Evolutionary conservation across 2,888 invertebrate genomes (phyloP).

Genomic region (Thysanoteuthis rhombus): DNA sequence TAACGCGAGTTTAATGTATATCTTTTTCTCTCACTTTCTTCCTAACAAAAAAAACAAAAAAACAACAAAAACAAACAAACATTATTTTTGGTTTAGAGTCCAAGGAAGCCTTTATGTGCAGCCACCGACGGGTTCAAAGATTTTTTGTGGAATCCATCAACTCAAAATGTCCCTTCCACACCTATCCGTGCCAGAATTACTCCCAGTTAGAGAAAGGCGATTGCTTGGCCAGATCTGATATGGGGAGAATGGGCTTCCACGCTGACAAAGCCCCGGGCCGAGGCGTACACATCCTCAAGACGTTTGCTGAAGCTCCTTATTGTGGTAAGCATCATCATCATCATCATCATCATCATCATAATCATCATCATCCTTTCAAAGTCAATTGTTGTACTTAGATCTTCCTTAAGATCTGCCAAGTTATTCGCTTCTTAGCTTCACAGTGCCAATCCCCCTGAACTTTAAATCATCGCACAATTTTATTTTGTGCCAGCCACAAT

Average conservation of each 20-base stretch:
- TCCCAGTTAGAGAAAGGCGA: constrained; percentile 71
- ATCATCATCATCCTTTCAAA: too few species aligned
- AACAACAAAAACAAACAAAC: too few species aligned
- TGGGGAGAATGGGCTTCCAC: constrained; percentile 64
- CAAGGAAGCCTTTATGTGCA: constrained; percentile 81
- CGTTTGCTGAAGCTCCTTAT: constrained; percentile 42
- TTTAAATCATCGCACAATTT: too few species aligned
- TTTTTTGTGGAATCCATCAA: constrained; percentile 86
- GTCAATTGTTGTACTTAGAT: too few species aligned
- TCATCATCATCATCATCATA: too few species aligned
- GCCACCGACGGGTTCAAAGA: constrained; percentile 86
- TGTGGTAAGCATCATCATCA: constrained; percentile 41
- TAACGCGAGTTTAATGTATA: too few species aligned
- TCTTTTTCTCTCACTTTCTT: too few species aligned
- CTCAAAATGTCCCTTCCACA: constrained; percentile 80
- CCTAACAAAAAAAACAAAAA: background rate
- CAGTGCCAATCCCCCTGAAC: too few species aligned
- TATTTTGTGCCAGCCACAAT: too few species aligned
- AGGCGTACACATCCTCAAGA: constrained; percentile 44
- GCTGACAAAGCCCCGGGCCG: constrained; percentile 51
- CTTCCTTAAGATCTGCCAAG: too few species aligned
- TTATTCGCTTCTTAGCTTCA: too few species aligned
- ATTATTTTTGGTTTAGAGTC: constrained; percentile 62
- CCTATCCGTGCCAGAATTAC: constrained; percentile 82
- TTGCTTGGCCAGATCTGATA: background rate